phyloP scores from a whole-genome alignment of 2,888 invertebrate genomes.

The Ophioninae sp. region DNA sequence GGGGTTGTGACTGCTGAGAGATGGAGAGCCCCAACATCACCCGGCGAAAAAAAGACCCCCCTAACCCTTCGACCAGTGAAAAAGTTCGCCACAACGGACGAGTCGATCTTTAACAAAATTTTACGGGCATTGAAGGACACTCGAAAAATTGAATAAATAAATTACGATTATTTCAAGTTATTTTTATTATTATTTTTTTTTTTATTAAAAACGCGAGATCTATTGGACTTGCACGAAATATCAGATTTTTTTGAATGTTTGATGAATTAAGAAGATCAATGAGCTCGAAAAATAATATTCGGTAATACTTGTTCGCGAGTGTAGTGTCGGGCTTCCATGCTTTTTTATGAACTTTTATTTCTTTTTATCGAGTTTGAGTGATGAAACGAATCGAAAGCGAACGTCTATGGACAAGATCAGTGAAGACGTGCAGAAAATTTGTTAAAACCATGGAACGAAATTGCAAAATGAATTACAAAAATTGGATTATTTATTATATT shows the following conservation, averaged over 20 bases:
- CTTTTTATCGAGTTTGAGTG: not conserved
- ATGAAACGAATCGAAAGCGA: not conserved
- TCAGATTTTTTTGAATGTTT: not conserved
- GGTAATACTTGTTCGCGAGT: not conserved
- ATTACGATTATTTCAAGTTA: not conserved
- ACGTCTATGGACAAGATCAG: not conserved
- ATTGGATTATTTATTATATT: not conserved
- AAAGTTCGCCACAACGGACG: slow-evolving; percentile 41
- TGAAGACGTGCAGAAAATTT: slow-evolving; percentile 28
- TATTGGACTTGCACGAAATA: not conserved
- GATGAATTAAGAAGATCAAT: not conserved
- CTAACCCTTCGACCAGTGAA: slow-evolving; percentile 11
- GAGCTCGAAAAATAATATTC: not conserved
- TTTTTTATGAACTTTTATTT: not conserved
- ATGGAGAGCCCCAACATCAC: not conserved
- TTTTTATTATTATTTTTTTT: not conserved
- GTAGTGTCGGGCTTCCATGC: not conserved
- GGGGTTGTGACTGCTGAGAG: not conserved
- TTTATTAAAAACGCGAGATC: not conserved
- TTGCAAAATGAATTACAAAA: not conserved
- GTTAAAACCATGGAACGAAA: not conserved
- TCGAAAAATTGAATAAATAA: not conserved
- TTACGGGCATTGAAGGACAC: not conserved
- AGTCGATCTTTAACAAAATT: slow-evolving; percentile 49
- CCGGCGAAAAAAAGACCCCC: not conserved